A percentile compares a stretch with the other conserved stretches of the same genome.
These are phyloP conservation scores for Exephanes ischioxanthus DNA, from an alignment of 2,888 invertebrate species.

Conservation along the genomic window DNA sequence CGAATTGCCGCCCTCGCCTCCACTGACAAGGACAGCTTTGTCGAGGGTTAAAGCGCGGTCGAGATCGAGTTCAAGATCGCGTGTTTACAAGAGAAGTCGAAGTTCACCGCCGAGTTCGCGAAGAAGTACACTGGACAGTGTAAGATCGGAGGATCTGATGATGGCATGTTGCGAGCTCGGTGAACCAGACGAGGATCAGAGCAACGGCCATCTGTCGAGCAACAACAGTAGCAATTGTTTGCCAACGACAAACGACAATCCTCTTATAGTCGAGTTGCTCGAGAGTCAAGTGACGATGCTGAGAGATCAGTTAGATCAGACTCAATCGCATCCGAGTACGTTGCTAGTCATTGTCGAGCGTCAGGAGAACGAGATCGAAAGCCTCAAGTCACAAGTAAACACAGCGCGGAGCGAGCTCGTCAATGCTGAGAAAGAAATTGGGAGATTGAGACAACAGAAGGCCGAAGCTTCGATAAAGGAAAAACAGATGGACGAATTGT, in stretches of 20 bases:
- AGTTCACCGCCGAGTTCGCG: constrained; percentile 88
- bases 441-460: constrained; percentile 90
- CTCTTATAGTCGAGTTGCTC: constrained; percentile 80
- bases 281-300: constrained; percentile 80
- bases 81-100: constrained; percentile 88
- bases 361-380: constrained; percentile 89
- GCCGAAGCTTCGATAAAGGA: constrained; percentile 90
- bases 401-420: constrained; percentile 88
- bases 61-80: constrained; percentile 85
- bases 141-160: constrained; percentile 87
- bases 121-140: constrained; percentile 88
- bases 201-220: constrained; percentile 79
- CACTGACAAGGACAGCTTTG: constrained; percentile 87
- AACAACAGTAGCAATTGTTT: constrained; percentile 82
- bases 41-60: constrained; percentile 89
- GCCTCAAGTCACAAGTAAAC: constrained; percentile 90
- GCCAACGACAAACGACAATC: constrained; percentile 80
- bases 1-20: constrained; percentile 89
- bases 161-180: constrained; percentile 86
- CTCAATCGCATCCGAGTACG: constrained; percentile 80
- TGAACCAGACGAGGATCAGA: constrained; percentile 86
- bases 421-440: constrained; percentile 90
- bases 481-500: constrained; percentile 91
- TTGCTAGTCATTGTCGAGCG: constrained; percentile 86
- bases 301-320: constrained; percentile 79